Base-by-base conservation (phyloP, 2,888 invertebrate species). In the Dryobotodes eremita region DNA sequence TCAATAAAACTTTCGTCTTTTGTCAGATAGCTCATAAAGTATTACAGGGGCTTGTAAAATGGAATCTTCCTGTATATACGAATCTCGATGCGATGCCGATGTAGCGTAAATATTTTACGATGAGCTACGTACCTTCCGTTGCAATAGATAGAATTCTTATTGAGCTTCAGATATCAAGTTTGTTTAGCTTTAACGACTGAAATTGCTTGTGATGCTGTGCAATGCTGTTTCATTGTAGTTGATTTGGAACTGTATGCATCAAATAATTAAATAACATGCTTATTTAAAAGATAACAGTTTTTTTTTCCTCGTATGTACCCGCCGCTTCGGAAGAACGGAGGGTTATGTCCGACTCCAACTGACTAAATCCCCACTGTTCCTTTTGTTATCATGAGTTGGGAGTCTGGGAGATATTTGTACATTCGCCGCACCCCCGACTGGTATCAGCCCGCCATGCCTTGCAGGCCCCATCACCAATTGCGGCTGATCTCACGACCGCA, bases 71-170 rank as follows among this genome's bases (percentile, higher is more conserved):
- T 84, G 74, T 79, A 70, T 81, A 68, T 71, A 61, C 62, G 71
- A 42, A 73, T 57, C 36, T 50, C 75, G 73, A 84, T 82, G 75
- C 82, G 71, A 86, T 73, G 79, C 78, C 82, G 71, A 85, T 73
- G 79, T 80, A 75, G 57, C 73, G 76, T 81, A 79, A 86, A 87
- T 81, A 86, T 85, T 87, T 78, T 85, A 86, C 65, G 86, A 86
- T 79, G 61, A 48, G 71, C 70, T 71, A 48, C 62, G 42, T 77
- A 73, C 65, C 68, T 73, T 72, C 50, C 59, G 46, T 26, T 80
- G 72, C 85, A 80, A 79, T 76, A 71, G 73, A 85, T 80, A 36
- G 85, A 76, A 79, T 79, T 85, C 64, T 64, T 85, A 70, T 82
- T 65, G 79, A 57, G 31, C 36, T 70, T 42, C 10, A 7, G 8